Evolutionary conservation across 1,140 invertebrate genomes (phyloP).

Genomic region (Lucilia sericata): DNA sequence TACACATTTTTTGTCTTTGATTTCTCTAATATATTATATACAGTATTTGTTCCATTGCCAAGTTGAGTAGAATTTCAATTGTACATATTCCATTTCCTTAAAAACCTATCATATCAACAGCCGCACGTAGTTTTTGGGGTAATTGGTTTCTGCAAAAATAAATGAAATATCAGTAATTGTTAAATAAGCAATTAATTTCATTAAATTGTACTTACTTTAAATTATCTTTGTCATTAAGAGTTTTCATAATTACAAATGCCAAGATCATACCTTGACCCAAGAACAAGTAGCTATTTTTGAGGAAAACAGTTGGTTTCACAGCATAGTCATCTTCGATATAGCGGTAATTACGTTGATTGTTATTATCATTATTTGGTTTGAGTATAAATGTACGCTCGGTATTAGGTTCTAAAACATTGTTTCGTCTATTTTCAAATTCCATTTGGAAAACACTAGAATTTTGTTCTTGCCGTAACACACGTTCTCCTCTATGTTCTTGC

Average conservation of each 20-base stretch:
- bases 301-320: background rate
- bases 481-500: background rate
- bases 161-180: background rate
- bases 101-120: conserved; percentile 13
- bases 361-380: background rate
- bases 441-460: no score
- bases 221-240: conserved; percentile 16
- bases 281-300: background rate
- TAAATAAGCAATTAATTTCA: conserved; percentile 15
- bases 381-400: background rate
- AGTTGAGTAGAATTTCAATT: background rate
- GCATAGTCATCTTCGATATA: background rate
- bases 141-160: background rate
- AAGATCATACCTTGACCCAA: conserved; percentile 30
- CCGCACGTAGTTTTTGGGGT: background rate
- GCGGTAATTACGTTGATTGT: background rate
- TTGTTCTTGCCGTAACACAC: no score
- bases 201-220: conserved; percentile 32
- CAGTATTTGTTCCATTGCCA: conserved; percentile 5
- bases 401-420: background rate
- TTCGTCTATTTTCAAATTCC: no score
- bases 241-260: conserved; percentile 17
- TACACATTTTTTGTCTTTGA: conserved; percentile 18
- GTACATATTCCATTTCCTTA: conserved; percentile 29
- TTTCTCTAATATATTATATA: background rate